phyloP scores from a whole-genome alignment of 2,888 invertebrate species.

The Norana najaformis region DNA sequence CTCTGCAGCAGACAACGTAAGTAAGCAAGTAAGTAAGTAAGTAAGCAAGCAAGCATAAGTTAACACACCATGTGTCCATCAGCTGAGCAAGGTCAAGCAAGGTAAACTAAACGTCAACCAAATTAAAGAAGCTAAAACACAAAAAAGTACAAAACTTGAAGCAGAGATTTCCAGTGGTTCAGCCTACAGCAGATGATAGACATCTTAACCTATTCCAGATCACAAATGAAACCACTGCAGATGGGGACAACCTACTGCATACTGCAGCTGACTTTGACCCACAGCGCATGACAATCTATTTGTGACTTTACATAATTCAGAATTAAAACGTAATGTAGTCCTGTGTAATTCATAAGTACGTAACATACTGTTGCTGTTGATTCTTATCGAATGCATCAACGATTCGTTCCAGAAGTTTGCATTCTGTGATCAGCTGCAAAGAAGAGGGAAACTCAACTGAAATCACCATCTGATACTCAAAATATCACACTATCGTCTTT shows the following conservation, averaged over 20 bases:
- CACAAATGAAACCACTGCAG: too few species aligned
- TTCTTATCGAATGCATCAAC: conserved; percentile 82
- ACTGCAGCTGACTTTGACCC: too few species aligned
- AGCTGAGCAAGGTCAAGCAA: too few species aligned
- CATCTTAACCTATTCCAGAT: too few species aligned
- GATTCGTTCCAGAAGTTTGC: conserved; percentile 78
- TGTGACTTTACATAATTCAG: too few species aligned
- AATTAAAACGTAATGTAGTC: neutral
- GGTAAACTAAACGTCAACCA: neutral
- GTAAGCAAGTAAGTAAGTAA: too few species aligned
- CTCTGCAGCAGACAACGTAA: conserved; percentile 34
- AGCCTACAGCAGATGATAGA: too few species aligned
- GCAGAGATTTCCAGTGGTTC: neutral
- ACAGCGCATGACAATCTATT: too few species aligned
- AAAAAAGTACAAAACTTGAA: neutral
- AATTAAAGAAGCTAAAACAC: neutral
- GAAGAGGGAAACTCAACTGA: neutral
- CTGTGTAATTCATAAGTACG: neutral
- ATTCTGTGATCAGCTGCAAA: conserved; percentile 76
- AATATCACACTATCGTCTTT: neutral
- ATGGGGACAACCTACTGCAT: too few species aligned
- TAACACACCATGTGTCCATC: too few species aligned
- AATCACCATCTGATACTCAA: neutral
- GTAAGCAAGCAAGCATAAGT: neutral
- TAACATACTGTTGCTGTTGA: conserved; percentile 72